phyloP scores from a whole-genome alignment of 1,140 invertebrate genomes.

The Aphis craccivora region DNA sequence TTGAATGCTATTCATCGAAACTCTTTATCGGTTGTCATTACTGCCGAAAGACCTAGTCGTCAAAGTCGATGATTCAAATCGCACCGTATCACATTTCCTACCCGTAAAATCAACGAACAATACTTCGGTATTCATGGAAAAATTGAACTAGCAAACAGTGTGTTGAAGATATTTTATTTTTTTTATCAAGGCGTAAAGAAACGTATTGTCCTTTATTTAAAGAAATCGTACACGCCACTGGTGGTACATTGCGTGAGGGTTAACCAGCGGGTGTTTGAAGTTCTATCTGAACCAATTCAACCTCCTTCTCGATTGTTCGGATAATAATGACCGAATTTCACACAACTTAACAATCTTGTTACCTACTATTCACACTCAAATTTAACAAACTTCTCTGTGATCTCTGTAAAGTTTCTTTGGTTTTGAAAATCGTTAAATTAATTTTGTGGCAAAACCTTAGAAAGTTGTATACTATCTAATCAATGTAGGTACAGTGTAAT shows the following conservation, averaged over 20 bases:
- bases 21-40: background rate
- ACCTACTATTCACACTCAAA: background rate
- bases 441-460: background rate
- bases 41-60: background rate
- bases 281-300: background rate
- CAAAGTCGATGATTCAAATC: conserved; percentile 25
- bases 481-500: background rate
- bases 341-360: background rate
- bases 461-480: background rate
- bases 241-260: background rate
- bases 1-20: background rate
- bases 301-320: background rate
- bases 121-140: background rate
- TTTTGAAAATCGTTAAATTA: background rate
- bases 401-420: conserved; percentile 15
- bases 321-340: background rate
- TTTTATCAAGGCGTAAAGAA: conserved; percentile 4
- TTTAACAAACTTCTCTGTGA: background rate
- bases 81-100: background rate
- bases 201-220: background rate
- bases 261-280: background rate
- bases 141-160: background rate
- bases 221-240: background rate
- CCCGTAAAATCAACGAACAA: conserved; percentile 11
- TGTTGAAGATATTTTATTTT: background rate